Base-by-base conservation (phyloP, 2,888 invertebrate genomes). In the Tribolium freemani region DNA sequence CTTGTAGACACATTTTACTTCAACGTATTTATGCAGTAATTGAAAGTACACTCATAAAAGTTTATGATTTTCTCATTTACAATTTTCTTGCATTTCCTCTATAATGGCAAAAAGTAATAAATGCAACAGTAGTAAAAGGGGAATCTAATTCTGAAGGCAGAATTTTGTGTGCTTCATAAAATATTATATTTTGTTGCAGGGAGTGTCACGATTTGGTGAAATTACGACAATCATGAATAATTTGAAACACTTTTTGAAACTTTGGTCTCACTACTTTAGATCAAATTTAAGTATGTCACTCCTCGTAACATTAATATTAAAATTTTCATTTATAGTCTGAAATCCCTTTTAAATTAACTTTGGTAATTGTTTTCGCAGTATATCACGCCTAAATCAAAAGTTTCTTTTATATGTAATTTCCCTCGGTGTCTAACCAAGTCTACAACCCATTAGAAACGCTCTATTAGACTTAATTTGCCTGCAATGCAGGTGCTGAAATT, bases 401-500 rank as follows among this genome's bases (percentile, higher is more conserved):
- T 63, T 63, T 51, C 51, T 63, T 63, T 63, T 50, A 63, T 50
- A 31, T 48, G n/a, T 26, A 50, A 63, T 51, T 63, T 38, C 20
- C 26, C 10, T 10, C 60, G 5, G 20, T 46, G 63, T 66, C 56
- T 13, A 56, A 67, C 56, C 21, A 31, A 31, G 63, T 16, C 13
- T 30, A 67, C 11, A 31, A 13, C 2, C 69, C 38, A 57, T 60
- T 60, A 44, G 45, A n/a, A 60, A 51, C 60, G 26, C 13, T 54
- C 60, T 69, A 73, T 73, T 70, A 58, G 64, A 11, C 60, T 48
- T 66, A 66, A 73, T 70, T 64, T 70, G 57, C 54, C 73, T 73
- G 73, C 73, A 73, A 58, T 73, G 73, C 73, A 70, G 73, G 73
- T 73, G 61, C 53, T 60, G 51, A 70, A 38, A 51, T 48, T 72